Percentiles rank a stretch among this genome's conserved stretches.
Conservation (phyloP, 30 jellyfish, hydroid and myxozoan genomes). For the Nemopilema nomurai region DNA sequence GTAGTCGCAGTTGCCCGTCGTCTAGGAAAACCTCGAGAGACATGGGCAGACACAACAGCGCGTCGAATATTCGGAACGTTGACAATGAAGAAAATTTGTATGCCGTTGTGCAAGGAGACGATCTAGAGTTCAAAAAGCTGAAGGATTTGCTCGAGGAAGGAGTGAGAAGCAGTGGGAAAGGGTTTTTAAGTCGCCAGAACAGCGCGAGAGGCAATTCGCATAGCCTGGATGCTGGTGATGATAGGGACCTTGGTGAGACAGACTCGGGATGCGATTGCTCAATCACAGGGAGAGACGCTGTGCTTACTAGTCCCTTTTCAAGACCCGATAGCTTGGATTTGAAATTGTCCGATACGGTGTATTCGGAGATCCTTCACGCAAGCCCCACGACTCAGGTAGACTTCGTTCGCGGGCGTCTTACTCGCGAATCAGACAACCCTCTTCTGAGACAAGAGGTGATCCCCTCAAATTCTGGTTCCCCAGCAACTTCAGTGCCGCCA, state of each 20-base stretch:
- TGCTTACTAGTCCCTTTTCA: not conserved
- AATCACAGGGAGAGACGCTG: constrained; percentile 22
- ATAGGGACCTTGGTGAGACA: constrained; percentile 38
- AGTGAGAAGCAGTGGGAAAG: not conserved
- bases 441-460: constrained; percentile 77
- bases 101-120: constrained; percentile 64
- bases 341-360: constrained; percentile 65
- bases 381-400: constrained; percentile 69
- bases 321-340: constrained; percentile 46
- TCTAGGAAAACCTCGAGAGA: constrained; percentile 31
- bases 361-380: constrained; percentile 80
- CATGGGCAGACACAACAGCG: constrained; percentile 24
- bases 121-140: constrained; percentile 47
- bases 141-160: constrained; percentile 34
- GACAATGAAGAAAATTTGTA: constrained; percentile 49
- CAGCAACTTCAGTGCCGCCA: constrained; percentile 37
- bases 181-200: not conserved
- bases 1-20: constrained; percentile 51
- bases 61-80: not conserved
- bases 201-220: constrained; percentile 6
- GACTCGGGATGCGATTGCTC: constrained; percentile 64
- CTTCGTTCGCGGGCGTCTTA: constrained; percentile 65
- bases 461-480: constrained; percentile 69
- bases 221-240: not conserved
- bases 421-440: constrained; percentile 94